phyloP scores from a whole-genome alignment of 2,797 vertebrate genomes.

The Falco biarmicus region DNA sequence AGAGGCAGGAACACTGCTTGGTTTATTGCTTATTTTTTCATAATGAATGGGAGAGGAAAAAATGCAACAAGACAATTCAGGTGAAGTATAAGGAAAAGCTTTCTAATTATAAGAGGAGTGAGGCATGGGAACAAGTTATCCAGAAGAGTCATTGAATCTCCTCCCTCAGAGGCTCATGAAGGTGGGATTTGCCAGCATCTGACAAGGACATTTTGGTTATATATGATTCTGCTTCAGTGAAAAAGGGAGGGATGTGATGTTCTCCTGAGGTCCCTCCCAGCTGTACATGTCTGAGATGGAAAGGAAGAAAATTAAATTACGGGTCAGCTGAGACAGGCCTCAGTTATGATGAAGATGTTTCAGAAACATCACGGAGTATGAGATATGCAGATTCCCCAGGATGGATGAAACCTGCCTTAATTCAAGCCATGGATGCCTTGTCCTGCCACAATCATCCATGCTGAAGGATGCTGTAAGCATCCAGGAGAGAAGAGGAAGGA shows the following conservation, averaged over 20 bases:
- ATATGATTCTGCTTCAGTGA: neutral
- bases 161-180: neutral
- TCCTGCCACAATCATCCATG: neutral
- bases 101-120: neutral
- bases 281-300: neutral
- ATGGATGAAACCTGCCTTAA: neutral
- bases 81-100: neutral
- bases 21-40: neutral
- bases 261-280: neutral
- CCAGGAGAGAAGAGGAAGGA: neutral
- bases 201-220: neutral
- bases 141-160: neutral
- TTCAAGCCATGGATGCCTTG: neutral
- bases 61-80: neutral
- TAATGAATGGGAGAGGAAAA: neutral
- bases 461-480: neutral
- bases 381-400: neutral
- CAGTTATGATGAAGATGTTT: neutral
- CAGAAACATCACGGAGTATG: neutral
- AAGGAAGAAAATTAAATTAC: neutral
- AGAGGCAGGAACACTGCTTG: neutral
- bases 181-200: neutral
- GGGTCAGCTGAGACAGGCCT: neutral
- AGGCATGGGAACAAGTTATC: neutral
- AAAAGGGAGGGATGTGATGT: neutral